Evolutionary conservation across 2,113 vertebrate genomes (phyloP).

Genomic region (Sinocyclocheilus rhinocerous): DNA sequence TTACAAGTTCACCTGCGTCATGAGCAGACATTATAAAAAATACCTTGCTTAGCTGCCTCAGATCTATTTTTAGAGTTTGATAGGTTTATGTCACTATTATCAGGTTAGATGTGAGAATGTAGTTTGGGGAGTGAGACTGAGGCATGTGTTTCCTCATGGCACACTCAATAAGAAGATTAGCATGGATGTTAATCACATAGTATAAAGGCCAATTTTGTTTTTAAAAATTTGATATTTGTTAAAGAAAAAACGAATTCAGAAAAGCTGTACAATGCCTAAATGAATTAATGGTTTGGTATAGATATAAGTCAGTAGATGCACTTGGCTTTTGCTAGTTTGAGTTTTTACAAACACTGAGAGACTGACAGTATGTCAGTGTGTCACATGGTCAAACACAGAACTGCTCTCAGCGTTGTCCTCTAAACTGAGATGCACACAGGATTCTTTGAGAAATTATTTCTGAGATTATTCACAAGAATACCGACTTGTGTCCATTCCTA

Average conservation of each 20-base stretch:
- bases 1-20: not conserved
- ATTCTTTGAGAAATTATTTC: not conserved
- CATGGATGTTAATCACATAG: slow-evolving; percentile 23
- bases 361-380: not conserved
- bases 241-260: not conserved
- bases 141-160: slow-evolving; percentile 36
- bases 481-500: too few species aligned
- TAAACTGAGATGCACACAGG: not conserved
- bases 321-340: not conserved
- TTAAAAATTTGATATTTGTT: not conserved
- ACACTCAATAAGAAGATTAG: slow-evolving; percentile 48
- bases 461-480: not conserved
- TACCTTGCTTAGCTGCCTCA: not conserved
- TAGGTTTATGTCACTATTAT: not conserved
- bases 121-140: slow-evolving; percentile 36
- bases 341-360: not conserved
- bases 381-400: not conserved
- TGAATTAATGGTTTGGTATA: not conserved
- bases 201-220: slow-evolving; percentile 1
- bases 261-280: too few species aligned
- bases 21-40: not conserved
- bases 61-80: not conserved
- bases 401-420: not conserved
- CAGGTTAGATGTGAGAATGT: slow-evolving; percentile 1
- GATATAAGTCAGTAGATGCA: not conserved